Base-by-base conservation (phyloP, 2,888 invertebrate species). In the Bugulina stolonifera region DNA sequence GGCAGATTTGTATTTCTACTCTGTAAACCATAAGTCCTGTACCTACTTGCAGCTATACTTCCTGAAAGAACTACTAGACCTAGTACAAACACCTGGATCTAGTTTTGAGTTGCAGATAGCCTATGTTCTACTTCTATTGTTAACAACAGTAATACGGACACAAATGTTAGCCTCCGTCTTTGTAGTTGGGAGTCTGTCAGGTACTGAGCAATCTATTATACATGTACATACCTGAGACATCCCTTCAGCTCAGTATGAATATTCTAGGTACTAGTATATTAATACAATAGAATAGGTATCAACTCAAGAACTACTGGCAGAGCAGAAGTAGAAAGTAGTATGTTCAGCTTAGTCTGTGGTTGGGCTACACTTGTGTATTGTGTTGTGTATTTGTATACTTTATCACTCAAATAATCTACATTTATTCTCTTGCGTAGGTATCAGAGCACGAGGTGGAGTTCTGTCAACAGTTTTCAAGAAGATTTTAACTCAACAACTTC, bases 391-490 rank as follows among this genome's bases (percentile, higher is more conserved):
- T 43, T 43, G 18, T 43, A 43, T 10, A 18, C 18, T 43, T 43
- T 43, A 43, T 43, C 18, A 43, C 18, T 43, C 43, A 10, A 18
- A 10, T 10, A 43, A 43, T 43, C 18, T 43, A 10, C 5, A 10
- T 43, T 43, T 43, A 43, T 43, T 18, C 18, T 43, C 18, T 71
- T 70, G 70, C 74, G 80, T 81, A 79, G 86, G 84, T 58, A 75
- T 85, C 34, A 77, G 86, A 35, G 76, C 84, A 35, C 79, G 84
- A 74, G 79, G 82, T 34, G 85, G 84, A 1, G 77, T 82, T 18
- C 79, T 84, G 75, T 82, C 82, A 1, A 73, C 86, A 22, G 75
- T 86, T 10, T 86, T 84, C 76, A 80, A 82, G 72, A 87, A 86
- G 77, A 79, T 86, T 23, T 77, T 86, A 43, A 76, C 79, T 58